Evolutionary conservation across 2,888 invertebrate genomes (phyloP).

Genomic region (Itoplectis maculator): DNA sequence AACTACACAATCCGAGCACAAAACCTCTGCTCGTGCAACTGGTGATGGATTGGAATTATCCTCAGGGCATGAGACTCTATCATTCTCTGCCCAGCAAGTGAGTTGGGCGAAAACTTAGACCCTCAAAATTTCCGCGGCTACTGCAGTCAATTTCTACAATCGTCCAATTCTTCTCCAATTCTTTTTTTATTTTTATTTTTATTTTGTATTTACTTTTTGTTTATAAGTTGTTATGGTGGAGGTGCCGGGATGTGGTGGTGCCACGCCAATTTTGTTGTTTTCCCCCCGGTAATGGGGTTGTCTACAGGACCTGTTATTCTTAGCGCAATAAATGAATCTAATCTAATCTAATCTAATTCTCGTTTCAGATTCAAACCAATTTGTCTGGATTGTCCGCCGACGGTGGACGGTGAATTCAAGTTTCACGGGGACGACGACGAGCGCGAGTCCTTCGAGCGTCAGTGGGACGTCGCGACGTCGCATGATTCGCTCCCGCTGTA

Average conservation of each 20-base stretch:
- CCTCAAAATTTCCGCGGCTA: too few relatives aligned
- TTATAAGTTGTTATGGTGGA: too few relatives aligned
- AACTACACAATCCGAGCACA: slow-evolving; percentile 90
- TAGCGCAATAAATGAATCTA: too few relatives aligned
- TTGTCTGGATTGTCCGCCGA: slow-evolving; percentile 77
- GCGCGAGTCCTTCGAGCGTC: slow-evolving; percentile 76
- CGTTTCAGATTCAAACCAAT: slow-evolving; percentile 79
- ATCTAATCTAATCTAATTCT: background rate
- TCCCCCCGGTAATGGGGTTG: too few relatives aligned
- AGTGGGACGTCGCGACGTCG: slow-evolving; percentile 77
- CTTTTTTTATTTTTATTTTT: too few relatives aligned
- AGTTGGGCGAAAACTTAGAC: slow-evolving; percentile 70
- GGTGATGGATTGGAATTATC: slow-evolving; percentile 90
- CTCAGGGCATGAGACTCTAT: slow-evolving; percentile 86
- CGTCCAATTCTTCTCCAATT: background rate
- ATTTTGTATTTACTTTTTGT: too few relatives aligned
- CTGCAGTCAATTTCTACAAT: too few relatives aligned
- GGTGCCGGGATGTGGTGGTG: too few relatives aligned
- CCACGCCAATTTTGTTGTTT: too few relatives aligned
- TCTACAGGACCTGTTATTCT: too few relatives aligned
- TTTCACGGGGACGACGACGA: slow-evolving; percentile 71
- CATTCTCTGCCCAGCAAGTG: slow-evolving; percentile 85
- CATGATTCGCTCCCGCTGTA: slow-evolving; percentile 78
- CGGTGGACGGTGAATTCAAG: slow-evolving; percentile 81
- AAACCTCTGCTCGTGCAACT: slow-evolving; percentile 90